Percentiles rank a stretch among this genome's conserved stretches.
Conservation (phyloP, 2,888 invertebrate species). For the Napeogenes inachia region DNA sequence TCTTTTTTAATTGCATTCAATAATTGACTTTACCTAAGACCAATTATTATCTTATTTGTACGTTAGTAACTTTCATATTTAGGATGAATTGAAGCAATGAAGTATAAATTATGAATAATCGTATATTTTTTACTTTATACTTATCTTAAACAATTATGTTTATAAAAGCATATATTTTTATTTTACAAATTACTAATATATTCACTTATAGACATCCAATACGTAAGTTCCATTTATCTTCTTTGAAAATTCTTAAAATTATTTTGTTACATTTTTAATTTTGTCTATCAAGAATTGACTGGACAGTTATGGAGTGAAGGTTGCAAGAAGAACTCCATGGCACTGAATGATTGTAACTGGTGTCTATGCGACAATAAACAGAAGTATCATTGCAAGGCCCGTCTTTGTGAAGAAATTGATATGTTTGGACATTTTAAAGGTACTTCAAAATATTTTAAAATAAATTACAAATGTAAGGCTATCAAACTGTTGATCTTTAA, state of each 20-base stretch:
- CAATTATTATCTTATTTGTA: no score
- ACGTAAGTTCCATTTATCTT: constrained; percentile 38
- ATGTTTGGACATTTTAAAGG: constrained; percentile 70
- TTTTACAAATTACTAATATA: constrained; percentile 15
- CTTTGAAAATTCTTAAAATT: no score
- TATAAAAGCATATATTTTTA: constrained; percentile 8
- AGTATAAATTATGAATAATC: background rate
- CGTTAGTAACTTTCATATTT: no score
- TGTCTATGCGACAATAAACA: constrained; percentile 44
- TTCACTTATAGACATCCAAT: constrained; percentile 33
- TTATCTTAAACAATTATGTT: background rate
- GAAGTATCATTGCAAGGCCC: constrained; percentile 46
- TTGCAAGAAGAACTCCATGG: constrained; percentile 38
- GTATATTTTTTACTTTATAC: background rate
- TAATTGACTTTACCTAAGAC: no score
- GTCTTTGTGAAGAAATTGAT: constrained; percentile 50
- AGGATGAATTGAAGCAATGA: background rate
- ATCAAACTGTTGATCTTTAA: no score
- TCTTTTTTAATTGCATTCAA: no score
- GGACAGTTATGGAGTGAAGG: constrained; percentile 41
- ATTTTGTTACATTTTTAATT: background rate
- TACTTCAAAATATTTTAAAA: constrained; percentile 26
- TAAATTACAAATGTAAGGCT: no score
- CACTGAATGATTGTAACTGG: constrained; percentile 66
- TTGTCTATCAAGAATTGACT: constrained; percentile 37